Evolutionary conservation across 2,113 vertebrate species (phyloP), one percentile per base, ranked within the genome.

Genomic region (Mesocricetus auratus): DNA sequence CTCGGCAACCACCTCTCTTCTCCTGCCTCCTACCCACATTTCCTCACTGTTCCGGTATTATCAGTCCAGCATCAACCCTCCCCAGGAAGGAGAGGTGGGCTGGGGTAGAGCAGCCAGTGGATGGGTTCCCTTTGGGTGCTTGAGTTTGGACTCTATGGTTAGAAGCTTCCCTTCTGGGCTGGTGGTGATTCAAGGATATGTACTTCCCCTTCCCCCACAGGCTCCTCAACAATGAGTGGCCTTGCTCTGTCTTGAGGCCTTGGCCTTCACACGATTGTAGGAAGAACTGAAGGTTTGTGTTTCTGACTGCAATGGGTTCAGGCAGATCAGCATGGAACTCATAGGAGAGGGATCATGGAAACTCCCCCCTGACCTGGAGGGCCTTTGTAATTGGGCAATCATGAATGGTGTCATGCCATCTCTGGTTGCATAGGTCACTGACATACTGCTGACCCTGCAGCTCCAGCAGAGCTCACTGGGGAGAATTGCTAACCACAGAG

Each of bases 191-290:
- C 15, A 8, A 77, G 60, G 83, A 11, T 5, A 0, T 17, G 1
- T 26, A 7, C n/a, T 3, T 11, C 36, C 33, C 11, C 2, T 3
- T 10, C 29, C 3, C 7, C 24, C 15, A 3, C 7, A 26, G 12
- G 19, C 33, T 78, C 42, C 11, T 58, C 64, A 66, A 22, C 88
- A 21, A 22, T 0, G 2, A 1, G 22, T 78, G 66, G 66, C 88
- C 94, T 74, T 91, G 87, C 68, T 71, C 0, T 2, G 26, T 16
- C 29, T 39, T 9, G 10, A 86, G 66, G 45, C 66, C 86, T 42
- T 24, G 39, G 15, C 36, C 36, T 24, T 68, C 79, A 47, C 1
- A 0, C 45, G 69, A 42, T 17, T 16, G 31, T 29, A 45, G 50
- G 83, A 33, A 71, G 75, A 90, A 82, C 8, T 0, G 12, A 78